Conservation (phyloP, 2,888 invertebrate species). For the Pyrgus malvae region DNA sequence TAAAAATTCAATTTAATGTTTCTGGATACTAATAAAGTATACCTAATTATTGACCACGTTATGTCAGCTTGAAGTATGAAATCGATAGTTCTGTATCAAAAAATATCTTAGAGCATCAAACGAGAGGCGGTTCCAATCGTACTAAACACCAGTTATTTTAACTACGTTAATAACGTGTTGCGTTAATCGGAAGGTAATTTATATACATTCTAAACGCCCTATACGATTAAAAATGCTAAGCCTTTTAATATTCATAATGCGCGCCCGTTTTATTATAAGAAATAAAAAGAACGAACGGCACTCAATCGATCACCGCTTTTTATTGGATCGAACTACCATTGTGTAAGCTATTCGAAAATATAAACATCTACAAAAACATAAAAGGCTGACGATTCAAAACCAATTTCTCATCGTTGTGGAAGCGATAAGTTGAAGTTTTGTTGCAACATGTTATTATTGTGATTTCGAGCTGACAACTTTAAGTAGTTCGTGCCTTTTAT, state of each 20-base stretch:
- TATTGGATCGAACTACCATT: conserved; percentile 55
- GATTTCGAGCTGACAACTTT: conserved; percentile 16
- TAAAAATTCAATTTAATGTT: conserved; percentile 59
- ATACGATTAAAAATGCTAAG: conserved; percentile 58
- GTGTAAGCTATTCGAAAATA: conserved; percentile 52
- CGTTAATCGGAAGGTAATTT: conserved; percentile 70
- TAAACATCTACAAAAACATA: conserved; percentile 47
- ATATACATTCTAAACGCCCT: conserved; percentile 67
- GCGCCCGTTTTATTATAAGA: conserved; percentile 36
- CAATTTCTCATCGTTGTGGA: conserved; percentile 35
- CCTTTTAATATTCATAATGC: conserved; percentile 53
- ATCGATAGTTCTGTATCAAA: conserved; percentile 52
- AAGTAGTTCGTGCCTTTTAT: conserved; percentile 2
- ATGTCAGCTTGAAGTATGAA: conserved; percentile 46
- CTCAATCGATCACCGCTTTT: conserved; percentile 67
- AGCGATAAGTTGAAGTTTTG: conserved; percentile 34
- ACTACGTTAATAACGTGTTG: conserved; percentile 60
- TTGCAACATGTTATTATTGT: conserved; percentile 26
- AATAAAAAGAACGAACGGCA: conserved; percentile 57
- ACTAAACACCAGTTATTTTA: conserved; percentile 27
- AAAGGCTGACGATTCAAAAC: conserved; percentile 24
- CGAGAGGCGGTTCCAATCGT: conserved; percentile 24
- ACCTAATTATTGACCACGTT: conserved; percentile 49
- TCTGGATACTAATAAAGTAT: conserved; percentile 54
- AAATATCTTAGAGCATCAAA: conserved; percentile 28